Evolutionary conservation across 2,113 vertebrate species (phyloP), one percentile per base, ranked within the genome.

Genomic region (Oreochromis niloticus): DNA sequence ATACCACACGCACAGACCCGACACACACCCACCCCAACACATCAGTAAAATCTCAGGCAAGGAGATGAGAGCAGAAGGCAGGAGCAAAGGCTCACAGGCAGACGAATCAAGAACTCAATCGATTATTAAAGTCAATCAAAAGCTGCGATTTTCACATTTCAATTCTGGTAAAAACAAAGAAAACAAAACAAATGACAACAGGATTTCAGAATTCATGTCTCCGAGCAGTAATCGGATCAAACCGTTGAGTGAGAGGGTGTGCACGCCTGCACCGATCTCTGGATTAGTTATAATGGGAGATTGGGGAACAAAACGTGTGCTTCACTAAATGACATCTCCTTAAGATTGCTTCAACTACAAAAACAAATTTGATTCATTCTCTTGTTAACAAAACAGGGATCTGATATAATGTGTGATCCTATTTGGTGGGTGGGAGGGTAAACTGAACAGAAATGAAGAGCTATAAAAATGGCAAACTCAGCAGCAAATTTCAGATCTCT

Each of bases 401-500:
- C 63, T 91, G 87, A 83, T 87, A 83, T 89, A 88, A 91, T 88
- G 86, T 83, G 50, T 87, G 90, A 94, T 91, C 88, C 89, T 94
- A 93, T 80, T 85, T 71, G 81, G 56, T 30, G 57, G 43, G 68
- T 17, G 68, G 41, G 68, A 48, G 41, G 19, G n/a, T 46, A 80
- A 86, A 89, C 46, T 84, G 46, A 87, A 88, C 71, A 90, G 61
- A 93, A 95, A 92, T 86, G 36, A 89, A 86, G 54, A 91, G 57
- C 88, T 89, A 91, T 92, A 94, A 95, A 66, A 66, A 66, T 80
- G 87, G 87, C 88, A 90, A 95, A 95, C 84, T 94, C 95, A 96
- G 96, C 96, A 96, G 96, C 96, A 94, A 95, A 93, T 93, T 83
- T 92, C 85, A 50, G 36, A 73, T 91, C 80, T 88, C 84, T 81